Conservation (phyloP, 2,888 invertebrate species). For the Automeris io region DNA sequence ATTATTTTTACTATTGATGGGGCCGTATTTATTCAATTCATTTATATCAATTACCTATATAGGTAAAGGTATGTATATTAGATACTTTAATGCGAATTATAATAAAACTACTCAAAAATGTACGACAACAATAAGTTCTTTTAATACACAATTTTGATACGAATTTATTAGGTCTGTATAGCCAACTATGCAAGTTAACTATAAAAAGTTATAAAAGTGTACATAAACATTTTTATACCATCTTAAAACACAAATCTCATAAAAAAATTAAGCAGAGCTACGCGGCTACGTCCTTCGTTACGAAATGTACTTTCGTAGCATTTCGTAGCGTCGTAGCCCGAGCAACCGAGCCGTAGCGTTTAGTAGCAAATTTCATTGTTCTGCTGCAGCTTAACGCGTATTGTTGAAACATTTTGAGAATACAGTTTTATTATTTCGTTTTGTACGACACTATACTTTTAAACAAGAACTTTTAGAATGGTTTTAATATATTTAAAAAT, state of each 20-base stretch:
- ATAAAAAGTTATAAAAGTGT: too few species aligned
- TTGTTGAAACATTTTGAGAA: constrained; percentile 10
- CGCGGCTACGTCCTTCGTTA: background rate
- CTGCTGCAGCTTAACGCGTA: constrained; percentile 6
- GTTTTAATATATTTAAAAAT: constrained; percentile 3
- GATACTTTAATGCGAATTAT: too few species aligned
- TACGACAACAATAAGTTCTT: too few species aligned
- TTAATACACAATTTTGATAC: too few species aligned
- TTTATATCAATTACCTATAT: too few species aligned
- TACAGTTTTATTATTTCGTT: constrained; percentile 8
- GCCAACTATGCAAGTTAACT: too few species aligned
- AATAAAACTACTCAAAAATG: too few species aligned
- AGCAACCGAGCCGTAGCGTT: constrained; percentile 4
- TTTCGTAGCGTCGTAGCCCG: constrained; percentile 11
- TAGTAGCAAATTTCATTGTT: constrained; percentile 9
- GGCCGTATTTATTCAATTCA: too few species aligned
- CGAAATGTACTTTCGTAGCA: background rate
- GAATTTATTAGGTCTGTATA: too few species aligned
- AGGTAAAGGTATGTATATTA: too few species aligned
- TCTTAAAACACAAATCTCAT: constrained; percentile 4
- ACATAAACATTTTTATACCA: constrained; percentile 1
- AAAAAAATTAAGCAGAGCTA: constrained; percentile 2
- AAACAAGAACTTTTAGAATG: background rate
- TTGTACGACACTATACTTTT: constrained; percentile 5
- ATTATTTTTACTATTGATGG: too few species aligned